phyloP scores from a whole-genome alignment of 35 echinoderm and acorn worm species.

The Nesometra sesokonis region DNA sequence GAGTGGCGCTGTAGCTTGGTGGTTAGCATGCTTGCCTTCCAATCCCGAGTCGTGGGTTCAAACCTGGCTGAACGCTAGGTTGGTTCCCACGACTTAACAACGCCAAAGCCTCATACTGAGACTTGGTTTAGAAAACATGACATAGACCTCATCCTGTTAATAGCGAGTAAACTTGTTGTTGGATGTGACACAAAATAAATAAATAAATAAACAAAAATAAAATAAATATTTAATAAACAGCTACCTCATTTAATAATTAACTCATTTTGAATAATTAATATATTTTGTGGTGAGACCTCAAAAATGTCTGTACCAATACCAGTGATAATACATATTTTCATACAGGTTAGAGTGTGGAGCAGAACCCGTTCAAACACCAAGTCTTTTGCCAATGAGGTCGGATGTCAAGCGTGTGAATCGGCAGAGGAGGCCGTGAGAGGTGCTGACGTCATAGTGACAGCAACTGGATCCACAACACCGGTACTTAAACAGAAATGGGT shows the following conservation, averaged over 20 bases:
- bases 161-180: too few species aligned
- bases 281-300: too few species aligned
- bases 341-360: conserved; percentile 74
- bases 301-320: not conserved
- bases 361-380: conserved; percentile 43
- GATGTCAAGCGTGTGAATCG: conserved; percentile 42
- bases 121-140: too few species aligned
- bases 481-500: conserved; percentile 59
- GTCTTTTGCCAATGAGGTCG: conserved; percentile 53
- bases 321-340: not conserved
- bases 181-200: too few species aligned
- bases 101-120: too few species aligned
- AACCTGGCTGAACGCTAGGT: too few species aligned
- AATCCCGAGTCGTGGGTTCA: too few species aligned
- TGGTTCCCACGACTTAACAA: too few species aligned
- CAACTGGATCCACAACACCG: conserved; percentile 47
- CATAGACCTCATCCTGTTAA: not conserved
- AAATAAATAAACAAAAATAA: too few species aligned
- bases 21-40: too few species aligned
- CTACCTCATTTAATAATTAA: not conserved
- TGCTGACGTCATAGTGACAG: conserved; percentile 64
- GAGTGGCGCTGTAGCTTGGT: too few species aligned
- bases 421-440: conserved; percentile 69
- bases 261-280: not conserved
- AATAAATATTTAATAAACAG: not conserved